Evolutionary conservation across 1,140 invertebrate species (phyloP).

Genomic region (Drosophila arawakana): DNA sequence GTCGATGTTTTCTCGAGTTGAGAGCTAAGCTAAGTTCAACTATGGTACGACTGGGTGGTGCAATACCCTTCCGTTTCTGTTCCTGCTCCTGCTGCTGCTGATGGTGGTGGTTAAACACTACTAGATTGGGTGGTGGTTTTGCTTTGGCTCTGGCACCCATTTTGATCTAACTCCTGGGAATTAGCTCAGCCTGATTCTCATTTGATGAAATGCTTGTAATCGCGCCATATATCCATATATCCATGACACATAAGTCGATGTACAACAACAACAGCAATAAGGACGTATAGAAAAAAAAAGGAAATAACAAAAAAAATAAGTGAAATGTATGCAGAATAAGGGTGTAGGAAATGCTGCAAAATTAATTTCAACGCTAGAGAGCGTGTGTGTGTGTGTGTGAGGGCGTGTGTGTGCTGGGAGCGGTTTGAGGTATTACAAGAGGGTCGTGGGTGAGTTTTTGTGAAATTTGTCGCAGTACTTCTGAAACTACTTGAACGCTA

Average conservation of each 20-base stretch:
- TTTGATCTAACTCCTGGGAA: constrained; percentile 77
- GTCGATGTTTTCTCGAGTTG: constrained; percentile 13
- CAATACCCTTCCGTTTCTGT: too few species aligned
- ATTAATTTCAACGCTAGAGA: constrained; percentile 63
- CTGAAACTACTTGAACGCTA: constrained; percentile 63
- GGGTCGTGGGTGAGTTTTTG: constrained; percentile 41
- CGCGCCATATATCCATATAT: constrained; percentile 63
- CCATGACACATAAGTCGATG: constrained; percentile 54
- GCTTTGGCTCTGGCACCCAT: constrained; percentile 55
- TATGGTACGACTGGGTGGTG: not conserved
- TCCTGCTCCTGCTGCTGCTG: not conserved
- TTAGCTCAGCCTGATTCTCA: constrained; percentile 38
- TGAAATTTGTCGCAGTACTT: constrained; percentile 69
- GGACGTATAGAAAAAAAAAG: not conserved
- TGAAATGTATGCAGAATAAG: not conserved
- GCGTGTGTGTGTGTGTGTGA: not conserved
- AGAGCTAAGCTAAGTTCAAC: constrained; percentile 3
- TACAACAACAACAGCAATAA: not conserved
- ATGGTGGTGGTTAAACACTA: constrained; percentile 6
- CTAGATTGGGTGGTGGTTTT: constrained; percentile 15
- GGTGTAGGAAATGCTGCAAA: constrained; percentile 41
- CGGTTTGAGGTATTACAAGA: not conserved
- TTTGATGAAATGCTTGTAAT: constrained; percentile 71
- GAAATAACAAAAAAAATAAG: not conserved
- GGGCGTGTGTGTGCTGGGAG: not conserved